Base-by-base conservation (phyloP, 1,140 invertebrate genomes). In the Camponotus vicinus region DNA sequence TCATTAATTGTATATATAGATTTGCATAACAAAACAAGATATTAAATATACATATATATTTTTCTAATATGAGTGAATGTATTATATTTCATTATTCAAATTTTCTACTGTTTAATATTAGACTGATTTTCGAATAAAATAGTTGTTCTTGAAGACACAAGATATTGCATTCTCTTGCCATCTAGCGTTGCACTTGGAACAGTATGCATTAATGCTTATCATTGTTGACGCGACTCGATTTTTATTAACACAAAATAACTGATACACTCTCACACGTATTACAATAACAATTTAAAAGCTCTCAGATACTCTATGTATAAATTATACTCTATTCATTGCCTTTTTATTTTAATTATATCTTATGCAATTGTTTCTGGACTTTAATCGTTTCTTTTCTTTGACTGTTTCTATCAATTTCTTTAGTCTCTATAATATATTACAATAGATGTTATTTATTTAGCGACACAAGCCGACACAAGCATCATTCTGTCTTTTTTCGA, bases 111-210 rank as follows among this genome's bases (percentile, higher is more conserved):
- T 13, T 49, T 15, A 49, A 49, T 49, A 45, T 49, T 15, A 49
- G 45, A 49, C 4, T 49, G 49, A 52, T 13, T 61, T 9, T 18
- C n/a, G n/a, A 27, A 18, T 13, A 49, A 7, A 61, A 8, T n/a
- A 27, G 1, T n/a, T 71, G 0, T 52, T 34, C 15, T 52, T 64
- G 3, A 45, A 37, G 11, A 82, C 3, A 0, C 18, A 8, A 83
- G 7, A 82, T 57, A 57, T 45, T 70, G n/a, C 6, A 82, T 61
- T 2, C 55, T 75, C 40, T 73, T 83, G 55, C 59, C 69, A 73
- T 59, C 69, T 83, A 83, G 69, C 67, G 67, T 61, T 61, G 3
- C n/a, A 34, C 0, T 13, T 49, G 18, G 9, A 13, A 5, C 27
- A 59, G 45, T 11, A 59, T n/a, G 13, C 27, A 32, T 45, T 34